These are phyloP conservation scores for Aradus depressus DNA, from an alignment of 2,888 invertebrate genomes.

Conservation along the genomic window DNA sequence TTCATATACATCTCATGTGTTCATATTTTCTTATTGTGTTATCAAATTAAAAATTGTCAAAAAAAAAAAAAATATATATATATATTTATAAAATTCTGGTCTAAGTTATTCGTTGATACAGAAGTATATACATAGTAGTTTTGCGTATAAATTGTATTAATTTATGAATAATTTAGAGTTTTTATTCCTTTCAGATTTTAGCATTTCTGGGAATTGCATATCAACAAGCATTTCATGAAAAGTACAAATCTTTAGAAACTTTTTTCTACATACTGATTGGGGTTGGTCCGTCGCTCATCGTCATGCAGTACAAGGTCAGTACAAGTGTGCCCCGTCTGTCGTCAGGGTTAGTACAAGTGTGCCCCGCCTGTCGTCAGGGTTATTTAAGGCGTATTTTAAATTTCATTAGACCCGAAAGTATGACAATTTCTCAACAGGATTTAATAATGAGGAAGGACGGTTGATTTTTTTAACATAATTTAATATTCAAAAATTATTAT, in stretches of 20 bases:
- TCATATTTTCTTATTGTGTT: no score
- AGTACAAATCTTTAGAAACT: constrained; percentile 84
- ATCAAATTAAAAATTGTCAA: no score
- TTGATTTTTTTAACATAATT: not conserved
- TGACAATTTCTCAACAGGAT: not conserved
- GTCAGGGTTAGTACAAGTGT: not conserved
- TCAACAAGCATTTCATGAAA: constrained; percentile 91
- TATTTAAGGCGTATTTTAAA: not conserved
- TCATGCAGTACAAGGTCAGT: constrained; percentile 40
- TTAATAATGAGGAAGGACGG: not conserved
- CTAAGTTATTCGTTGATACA: no score
- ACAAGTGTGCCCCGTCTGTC: not conserved
- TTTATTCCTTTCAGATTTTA: constrained; percentile 41
- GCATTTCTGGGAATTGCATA: constrained; percentile 86
- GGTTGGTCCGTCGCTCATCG: constrained; percentile 68
- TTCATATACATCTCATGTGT: no score
- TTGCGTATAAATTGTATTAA: no score
- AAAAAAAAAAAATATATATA: no score
- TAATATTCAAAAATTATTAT: not conserved
- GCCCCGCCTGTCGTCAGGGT: not conserved
- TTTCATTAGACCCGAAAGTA: not conserved
- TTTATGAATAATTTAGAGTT: no score
- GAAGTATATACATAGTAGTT: no score
- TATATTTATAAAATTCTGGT: no score
- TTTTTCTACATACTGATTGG: constrained; percentile 83